Evolutionary conservation across 2,888 invertebrate species (phyloP).

Genomic region (Microplitis deprimator): DNA sequence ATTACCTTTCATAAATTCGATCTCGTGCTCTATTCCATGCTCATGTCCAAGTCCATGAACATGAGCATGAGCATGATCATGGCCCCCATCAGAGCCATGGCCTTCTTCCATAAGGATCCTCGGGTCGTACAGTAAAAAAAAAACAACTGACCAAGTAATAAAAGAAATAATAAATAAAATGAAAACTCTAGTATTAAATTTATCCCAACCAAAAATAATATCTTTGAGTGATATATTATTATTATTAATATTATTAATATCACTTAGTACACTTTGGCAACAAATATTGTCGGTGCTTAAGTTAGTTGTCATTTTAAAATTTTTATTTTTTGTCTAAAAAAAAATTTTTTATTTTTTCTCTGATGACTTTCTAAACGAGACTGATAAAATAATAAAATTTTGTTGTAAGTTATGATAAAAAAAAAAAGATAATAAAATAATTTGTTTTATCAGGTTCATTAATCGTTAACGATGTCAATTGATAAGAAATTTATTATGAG

Average conservation of each 20-base stretch:
- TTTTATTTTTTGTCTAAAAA: not conserved
- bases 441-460: not conserved
- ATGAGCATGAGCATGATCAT: too few species aligned
- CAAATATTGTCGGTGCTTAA: constrained; percentile 23
- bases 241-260: constrained; percentile 37
- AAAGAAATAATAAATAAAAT: constrained; percentile 53
- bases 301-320: constrained; percentile 5
- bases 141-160: constrained; percentile 58
- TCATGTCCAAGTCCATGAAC: too few species aligned
- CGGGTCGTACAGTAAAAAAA: constrained; percentile 54
- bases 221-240: constrained; percentile 33
- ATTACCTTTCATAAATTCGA: too few species aligned
- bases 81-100: too few species aligned
- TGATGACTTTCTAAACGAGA: not conserved
- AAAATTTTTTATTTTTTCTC: not conserved
- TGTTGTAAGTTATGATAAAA: constrained; percentile 2
- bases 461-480: not conserved
- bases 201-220: constrained; percentile 61
- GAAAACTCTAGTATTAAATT: constrained; percentile 55
- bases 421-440: not conserved
- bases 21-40: too few species aligned
- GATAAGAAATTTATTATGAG: not conserved
- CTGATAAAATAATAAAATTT: not conserved
- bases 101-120: too few species aligned
- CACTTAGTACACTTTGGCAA: constrained; percentile 17